Percentiles rank a stretch among this genome's conserved stretches.
Conservation (phyloP, 1,140 invertebrate genomes). For the Vanessa tameamea region DNA sequence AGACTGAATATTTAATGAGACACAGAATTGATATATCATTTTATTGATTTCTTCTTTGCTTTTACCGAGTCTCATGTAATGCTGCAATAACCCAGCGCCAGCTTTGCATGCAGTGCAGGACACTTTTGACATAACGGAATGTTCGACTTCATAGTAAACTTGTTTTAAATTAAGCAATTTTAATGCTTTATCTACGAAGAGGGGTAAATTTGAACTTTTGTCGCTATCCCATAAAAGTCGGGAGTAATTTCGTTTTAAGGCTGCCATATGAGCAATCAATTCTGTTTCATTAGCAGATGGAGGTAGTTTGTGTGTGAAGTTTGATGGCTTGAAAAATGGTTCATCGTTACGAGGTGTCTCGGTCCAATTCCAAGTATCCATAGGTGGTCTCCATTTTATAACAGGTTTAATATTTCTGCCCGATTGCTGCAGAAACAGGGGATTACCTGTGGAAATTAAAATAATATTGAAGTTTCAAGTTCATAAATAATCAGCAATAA, state of each 20-base stretch:
- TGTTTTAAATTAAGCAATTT: slow-evolving; percentile 90
- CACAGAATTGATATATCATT: slow-evolving; percentile 92
- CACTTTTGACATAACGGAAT: slow-evolving; percentile 94
- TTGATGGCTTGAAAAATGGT: slow-evolving; percentile 78
- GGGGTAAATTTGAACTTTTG: slow-evolving; percentile 85
- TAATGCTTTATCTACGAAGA: slow-evolving; percentile 90
- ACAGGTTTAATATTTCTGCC: slow-evolving; percentile 63
- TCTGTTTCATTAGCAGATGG: slow-evolving; percentile 79
- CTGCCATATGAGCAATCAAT: slow-evolving; percentile 78
- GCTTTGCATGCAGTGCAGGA: slow-evolving; percentile 95
- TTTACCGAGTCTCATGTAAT: slow-evolving; percentile 91
- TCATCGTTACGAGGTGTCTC: slow-evolving; percentile 76
- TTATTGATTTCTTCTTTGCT: slow-evolving; percentile 92
- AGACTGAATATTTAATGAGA: slow-evolving; percentile 91
- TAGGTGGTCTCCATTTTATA: slow-evolving; percentile 81
- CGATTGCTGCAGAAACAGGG: slow-evolving; percentile 66
- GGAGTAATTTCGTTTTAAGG: slow-evolving; percentile 80
- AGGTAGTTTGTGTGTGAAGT: slow-evolving; percentile 79
- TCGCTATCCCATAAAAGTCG: slow-evolving; percentile 87
- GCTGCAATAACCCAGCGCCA: slow-evolving; percentile 91
- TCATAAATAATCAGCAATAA: no score
- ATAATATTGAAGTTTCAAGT: background rate
- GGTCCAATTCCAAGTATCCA: slow-evolving; percentile 80
- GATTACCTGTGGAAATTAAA: slow-evolving; percentile 62
- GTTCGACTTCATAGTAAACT: slow-evolving; percentile 91